Base-by-base conservation (phyloP, 1,140 invertebrate genomes). In the Helicoverpa zea region DNA sequence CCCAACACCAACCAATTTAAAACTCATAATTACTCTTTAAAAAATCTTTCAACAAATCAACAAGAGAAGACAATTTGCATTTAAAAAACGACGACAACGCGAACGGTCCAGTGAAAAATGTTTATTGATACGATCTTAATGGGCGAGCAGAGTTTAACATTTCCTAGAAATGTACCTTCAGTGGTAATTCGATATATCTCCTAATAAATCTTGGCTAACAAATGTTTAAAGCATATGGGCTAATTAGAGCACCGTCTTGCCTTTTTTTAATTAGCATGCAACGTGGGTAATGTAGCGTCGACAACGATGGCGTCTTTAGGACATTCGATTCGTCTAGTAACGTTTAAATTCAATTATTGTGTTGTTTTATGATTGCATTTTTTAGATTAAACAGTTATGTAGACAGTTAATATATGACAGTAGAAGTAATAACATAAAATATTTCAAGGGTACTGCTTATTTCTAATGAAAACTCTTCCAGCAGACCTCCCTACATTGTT, bases 261-360 rank as follows among this genome's bases (percentile, higher is more conserved):
- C 49, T 72, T 72, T 72, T 68, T 72, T 72, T 54, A 68, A 68
- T 68, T 72, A 51, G 68, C 68, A 54, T 72, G 68, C 68, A 54
- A 72, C 49, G 43, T 72, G 68, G 13, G 47, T n/a, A 12, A 14
- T 43, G 49, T 72, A 52, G 18, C 4, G 49, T 68, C 10, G 2
- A 12, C 9, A 43, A 23, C 13, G 4, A 43, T 43, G 7, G 35
- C 35, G 35, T 43, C 35, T 43, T 43, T 9, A 43, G 5, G 5
- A 9, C 5, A 9, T 9, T 43, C 35, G 9, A 7, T 43, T 7
- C 35, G 23, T 23, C 23, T 1, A 23, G 23, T 35, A 1, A 35
- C 3, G 35, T 35, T 35, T 5, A 35, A 35, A 35, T 43, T 43
- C 0, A 9, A 9, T 43, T 43, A 1, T 35, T 35, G 35, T 43